These are phyloP conservation scores for Stegodyphus dumicola DNA, from an alignment of 1,140 invertebrate species.

Conservation along the genomic window DNA sequence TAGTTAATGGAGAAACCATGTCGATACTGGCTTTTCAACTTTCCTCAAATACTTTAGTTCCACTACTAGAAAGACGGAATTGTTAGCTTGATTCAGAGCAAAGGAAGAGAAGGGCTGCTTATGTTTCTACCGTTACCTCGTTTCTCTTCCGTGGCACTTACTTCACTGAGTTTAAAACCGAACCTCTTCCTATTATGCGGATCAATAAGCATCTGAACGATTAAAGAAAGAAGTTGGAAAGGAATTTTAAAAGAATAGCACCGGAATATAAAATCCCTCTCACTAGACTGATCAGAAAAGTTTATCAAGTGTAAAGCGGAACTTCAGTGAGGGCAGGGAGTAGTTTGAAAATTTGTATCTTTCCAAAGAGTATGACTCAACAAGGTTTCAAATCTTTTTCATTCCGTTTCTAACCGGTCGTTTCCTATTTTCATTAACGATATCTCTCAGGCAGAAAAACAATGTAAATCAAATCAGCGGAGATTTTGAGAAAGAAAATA, in stretches of 20 bases:
- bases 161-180: slow-evolving; percentile 49
- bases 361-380: too few species aligned
- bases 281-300: background rate
- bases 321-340: too few species aligned
- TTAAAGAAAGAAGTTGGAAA: slow-evolving; percentile 34
- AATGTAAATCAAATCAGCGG: too few species aligned
- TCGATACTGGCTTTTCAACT: slow-evolving; percentile 57
- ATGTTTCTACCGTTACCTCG: background rate
- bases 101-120: background rate
- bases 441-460: too few species aligned
- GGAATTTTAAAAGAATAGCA: background rate
- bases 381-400: too few species aligned
- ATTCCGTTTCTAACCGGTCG: too few species aligned
- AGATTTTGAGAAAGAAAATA: too few species aligned
- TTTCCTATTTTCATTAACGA: too few species aligned
- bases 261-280: background rate
- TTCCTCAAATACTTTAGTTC: slow-evolving; percentile 56
- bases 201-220: slow-evolving; percentile 32
- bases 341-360: too few species aligned
- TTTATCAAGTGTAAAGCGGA: background rate
- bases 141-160: background rate
- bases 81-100: slow-evolving; percentile 16
- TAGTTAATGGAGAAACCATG: slow-evolving; percentile 56
- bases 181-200: slow-evolving; percentile 37
- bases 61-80: slow-evolving; percentile 32